phyloP scores from a whole-genome alignment of 2,888 invertebrate genomes.

The Margaritifera margaritifera region DNA sequence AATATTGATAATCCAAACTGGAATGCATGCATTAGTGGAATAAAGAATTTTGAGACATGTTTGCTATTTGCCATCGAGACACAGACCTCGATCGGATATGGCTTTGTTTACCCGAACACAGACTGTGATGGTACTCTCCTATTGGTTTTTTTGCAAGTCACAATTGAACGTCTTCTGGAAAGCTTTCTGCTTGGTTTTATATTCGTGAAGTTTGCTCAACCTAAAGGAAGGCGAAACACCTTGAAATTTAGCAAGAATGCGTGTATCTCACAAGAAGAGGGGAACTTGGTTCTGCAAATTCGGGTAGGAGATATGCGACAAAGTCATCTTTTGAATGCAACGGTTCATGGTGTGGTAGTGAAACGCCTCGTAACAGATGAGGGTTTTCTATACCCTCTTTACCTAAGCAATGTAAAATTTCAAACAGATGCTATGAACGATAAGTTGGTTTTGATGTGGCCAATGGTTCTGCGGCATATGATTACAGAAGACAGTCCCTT shows the following conservation, averaged over 20 bases:
- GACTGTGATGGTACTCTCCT: slow-evolving; percentile 93
- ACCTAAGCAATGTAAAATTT: slow-evolving; percentile 91
- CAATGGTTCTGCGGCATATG: slow-evolving; percentile 94
- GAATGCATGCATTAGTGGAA: slow-evolving; percentile 78
- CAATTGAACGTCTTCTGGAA: slow-evolving; percentile 85
- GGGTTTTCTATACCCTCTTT: slow-evolving; percentile 73
- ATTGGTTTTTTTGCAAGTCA: slow-evolving; percentile 91
- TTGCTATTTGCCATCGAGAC: slow-evolving; percentile 97
- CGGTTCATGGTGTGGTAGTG: slow-evolving; percentile 57
- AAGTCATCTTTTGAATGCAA: slow-evolving; percentile 79
- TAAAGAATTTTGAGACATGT: slow-evolving; percentile 90
- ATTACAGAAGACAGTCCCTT: slow-evolving; percentile 92
- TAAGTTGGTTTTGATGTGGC: slow-evolving; percentile 97
- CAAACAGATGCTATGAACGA: slow-evolving; percentile 94
- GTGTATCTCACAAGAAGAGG: slow-evolving; percentile 81
- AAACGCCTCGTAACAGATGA: slow-evolving; percentile 53
- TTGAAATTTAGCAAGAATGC: slow-evolving; percentile 92
- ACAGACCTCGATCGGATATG: slow-evolving; percentile 96
- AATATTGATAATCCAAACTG: slow-evolving; percentile 54
- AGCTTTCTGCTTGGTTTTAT: slow-evolving; percentile 84
- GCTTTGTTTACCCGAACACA: slow-evolving; percentile 87
- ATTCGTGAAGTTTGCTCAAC: slow-evolving; percentile 94
- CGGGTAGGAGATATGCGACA: slow-evolving; percentile 72
- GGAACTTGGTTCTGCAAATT: slow-evolving; percentile 62
- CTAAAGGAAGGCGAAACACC: slow-evolving; percentile 92